Percentiles rank a stretch among this genome's conserved stretches.
Evolutionary conservation across 2,888 invertebrate species (phyloP).

Genomic region (Watsonalla cultraria): DNA sequence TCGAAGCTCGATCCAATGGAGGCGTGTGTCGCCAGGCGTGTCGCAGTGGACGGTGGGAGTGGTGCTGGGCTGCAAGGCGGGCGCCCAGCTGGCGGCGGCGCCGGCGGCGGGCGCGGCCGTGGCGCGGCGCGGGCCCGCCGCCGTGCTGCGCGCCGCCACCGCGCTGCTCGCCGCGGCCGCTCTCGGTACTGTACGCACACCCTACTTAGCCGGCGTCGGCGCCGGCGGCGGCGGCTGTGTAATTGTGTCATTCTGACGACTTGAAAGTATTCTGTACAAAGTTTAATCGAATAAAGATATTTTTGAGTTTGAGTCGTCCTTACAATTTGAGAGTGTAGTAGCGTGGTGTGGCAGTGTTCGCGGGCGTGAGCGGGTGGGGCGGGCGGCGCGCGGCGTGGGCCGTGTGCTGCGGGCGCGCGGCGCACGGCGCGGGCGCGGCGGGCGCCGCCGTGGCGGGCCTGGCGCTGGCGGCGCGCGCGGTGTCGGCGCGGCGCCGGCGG

Average conservation of each 20-base stretch:
- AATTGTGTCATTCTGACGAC: too few relatives aligned
- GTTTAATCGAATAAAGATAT: too few relatives aligned
- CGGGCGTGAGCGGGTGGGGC: conserved; percentile 12
- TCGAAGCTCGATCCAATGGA: neutral
- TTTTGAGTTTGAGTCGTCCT: too few relatives aligned
- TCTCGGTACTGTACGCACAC: conserved; percentile 20
- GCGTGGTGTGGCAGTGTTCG: conserved; percentile 13
- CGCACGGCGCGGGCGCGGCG: conserved; percentile 21
- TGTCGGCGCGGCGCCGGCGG: conserved; percentile 18
- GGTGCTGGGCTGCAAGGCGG: conserved; percentile 63
- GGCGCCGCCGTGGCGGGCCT: conserved; percentile 32
- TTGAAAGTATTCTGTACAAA: too few relatives aligned
- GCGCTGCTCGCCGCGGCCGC: conserved; percentile 47
- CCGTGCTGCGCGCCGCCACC: conserved; percentile 46
- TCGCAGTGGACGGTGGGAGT: conserved; percentile 47
- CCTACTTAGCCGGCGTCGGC: conserved; percentile 7
- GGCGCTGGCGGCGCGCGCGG: conserved; percentile 49
- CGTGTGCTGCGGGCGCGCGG: conserved; percentile 19
- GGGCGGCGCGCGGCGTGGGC: conserved; percentile 17
- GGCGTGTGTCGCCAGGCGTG: neutral
- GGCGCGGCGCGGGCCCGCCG: conserved; percentile 43
- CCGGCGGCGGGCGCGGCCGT: conserved; percentile 53
- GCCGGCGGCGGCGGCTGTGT: conserved; percentile 15
- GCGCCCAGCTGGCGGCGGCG: conserved; percentile 51
- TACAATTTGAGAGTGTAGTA: too few relatives aligned